Evolutionary conservation across 2,113 vertebrate species (phyloP).

Genomic region (Eolophus roseicapilla): DNA sequence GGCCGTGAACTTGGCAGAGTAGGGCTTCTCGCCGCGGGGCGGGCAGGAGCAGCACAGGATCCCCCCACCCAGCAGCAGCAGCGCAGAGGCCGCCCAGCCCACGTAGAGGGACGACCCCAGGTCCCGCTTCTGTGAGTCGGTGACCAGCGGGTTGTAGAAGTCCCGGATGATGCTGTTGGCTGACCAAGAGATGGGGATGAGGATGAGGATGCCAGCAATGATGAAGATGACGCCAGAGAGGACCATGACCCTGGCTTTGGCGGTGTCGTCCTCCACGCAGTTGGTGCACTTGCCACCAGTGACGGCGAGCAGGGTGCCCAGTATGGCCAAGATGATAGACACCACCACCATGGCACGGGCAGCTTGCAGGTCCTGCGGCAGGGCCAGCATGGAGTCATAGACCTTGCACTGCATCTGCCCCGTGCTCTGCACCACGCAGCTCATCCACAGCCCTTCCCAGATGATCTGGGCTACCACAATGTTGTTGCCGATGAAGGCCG

Average conservation of each 20-base stretch:
- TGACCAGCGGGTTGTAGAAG: conserved; percentile 85
- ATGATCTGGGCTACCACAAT: conserved; percentile 86
- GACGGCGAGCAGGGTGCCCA: conserved; percentile 82
- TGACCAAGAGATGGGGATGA: conserved; percentile 86
- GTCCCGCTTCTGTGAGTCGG: conserved; percentile 82
- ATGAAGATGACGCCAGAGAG: conserved; percentile 78
- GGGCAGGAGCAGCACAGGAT: conserved; percentile 86
- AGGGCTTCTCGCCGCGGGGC: conserved; percentile 74
- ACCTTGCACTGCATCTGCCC: conserved; percentile 88
- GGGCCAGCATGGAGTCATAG: conserved; percentile 85
- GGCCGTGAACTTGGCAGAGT: conserved; percentile 82
- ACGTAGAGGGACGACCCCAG: conserved; percentile 87
- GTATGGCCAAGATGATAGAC: conserved; percentile 72
- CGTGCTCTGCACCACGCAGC: conserved; percentile 89
- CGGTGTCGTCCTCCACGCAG: conserved; percentile 80
- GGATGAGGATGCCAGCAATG: conserved; percentile 74
- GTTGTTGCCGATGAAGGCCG: conserved; percentile 86
- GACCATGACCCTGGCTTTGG: conserved; percentile 81
- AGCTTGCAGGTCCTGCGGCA: conserved; percentile 84
- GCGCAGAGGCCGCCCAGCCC: conserved; percentile 83
- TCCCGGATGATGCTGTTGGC: conserved; percentile 80
- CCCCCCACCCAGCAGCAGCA: conserved; percentile 84
- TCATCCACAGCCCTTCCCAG: conserved; percentile 98
- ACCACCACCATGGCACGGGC: conserved; percentile 83
- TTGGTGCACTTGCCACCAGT: conserved; percentile 90